Evolutionary conservation across 2,113 vertebrate genomes (phyloP).

Genomic region (Meleagris gallopavo): DNA sequence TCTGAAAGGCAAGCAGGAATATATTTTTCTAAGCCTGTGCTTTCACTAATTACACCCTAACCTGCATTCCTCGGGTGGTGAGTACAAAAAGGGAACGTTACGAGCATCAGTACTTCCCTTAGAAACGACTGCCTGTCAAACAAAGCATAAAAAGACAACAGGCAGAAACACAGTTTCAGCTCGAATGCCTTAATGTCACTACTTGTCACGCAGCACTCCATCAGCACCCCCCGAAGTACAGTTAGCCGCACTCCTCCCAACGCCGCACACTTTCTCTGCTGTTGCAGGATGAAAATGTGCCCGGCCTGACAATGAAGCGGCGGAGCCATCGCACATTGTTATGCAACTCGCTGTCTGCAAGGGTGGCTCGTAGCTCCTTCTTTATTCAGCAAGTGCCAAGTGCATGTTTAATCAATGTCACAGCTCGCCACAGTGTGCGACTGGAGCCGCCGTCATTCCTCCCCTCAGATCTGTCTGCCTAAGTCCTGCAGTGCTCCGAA

Average conservation of each 20-base stretch:
- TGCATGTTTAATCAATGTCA: constrained; percentile 78
- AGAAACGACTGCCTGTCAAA: constrained; percentile 66
- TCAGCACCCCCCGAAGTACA: constrained; percentile 37
- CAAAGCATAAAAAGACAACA: constrained; percentile 68
- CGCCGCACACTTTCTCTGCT: neutral
- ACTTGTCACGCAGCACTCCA: constrained; percentile 61
- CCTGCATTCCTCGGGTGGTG: constrained; percentile 19
- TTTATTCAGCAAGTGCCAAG: constrained; percentile 79
- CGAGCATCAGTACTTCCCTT: constrained; percentile 1
- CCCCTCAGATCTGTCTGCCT: constrained; percentile 62
- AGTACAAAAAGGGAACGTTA: constrained; percentile 22
- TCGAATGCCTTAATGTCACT: constrained; percentile 62
- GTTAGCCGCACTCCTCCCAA: constrained; percentile 50
- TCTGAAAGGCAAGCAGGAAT: neutral
- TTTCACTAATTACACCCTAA: constrained; percentile 31
- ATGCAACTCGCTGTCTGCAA: constrained; percentile 75
- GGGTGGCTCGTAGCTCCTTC: constrained; percentile 71
- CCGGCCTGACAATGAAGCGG: constrained; percentile 71
- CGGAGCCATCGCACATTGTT: constrained; percentile 68
- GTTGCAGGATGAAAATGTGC: constrained; percentile 65
- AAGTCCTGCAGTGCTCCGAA: constrained; percentile 82
- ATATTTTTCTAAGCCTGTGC: neutral
- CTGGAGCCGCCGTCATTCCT: constrained; percentile 60
- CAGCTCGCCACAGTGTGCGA: constrained; percentile 71
- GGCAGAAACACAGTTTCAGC: constrained; percentile 63